A percentile compares a stretch with the other conserved stretches of the same genome.
Conservation (phyloP, 2,797 vertebrate species). For the Nasua narica region DNA sequence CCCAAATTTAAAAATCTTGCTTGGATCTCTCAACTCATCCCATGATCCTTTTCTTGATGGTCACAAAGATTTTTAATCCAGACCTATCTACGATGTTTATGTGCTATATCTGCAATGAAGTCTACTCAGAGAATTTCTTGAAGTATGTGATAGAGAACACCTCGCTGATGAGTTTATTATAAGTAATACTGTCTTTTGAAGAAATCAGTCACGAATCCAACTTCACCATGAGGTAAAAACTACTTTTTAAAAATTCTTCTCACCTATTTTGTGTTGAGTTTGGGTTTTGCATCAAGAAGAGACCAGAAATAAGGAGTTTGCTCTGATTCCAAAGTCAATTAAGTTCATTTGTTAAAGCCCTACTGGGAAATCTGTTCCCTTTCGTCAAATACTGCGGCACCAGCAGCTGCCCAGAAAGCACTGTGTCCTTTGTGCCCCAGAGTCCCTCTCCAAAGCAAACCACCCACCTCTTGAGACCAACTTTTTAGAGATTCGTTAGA, state of each 20-base stretch:
- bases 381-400: not conserved
- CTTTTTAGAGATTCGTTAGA: conserved; percentile 29
- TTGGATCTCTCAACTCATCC: not conserved
- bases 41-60: not conserved
- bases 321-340: conserved; percentile 27
- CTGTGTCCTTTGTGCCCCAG: not conserved
- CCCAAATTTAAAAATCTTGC: not conserved
- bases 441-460: not conserved
- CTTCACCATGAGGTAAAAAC: not conserved
- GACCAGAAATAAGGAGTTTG: not conserved
- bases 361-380: conserved; percentile 15
- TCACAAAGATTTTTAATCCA: not conserved
- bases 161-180: not conserved
- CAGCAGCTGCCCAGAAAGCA: conserved; percentile 3
- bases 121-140: not conserved
- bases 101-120: not conserved
- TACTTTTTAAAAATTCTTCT: not conserved
- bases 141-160: not conserved
- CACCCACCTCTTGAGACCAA: not conserved
- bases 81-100: not conserved
- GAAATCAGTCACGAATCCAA: not conserved
- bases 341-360: not conserved
- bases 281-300: not conserved
- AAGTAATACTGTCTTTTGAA: not conserved
- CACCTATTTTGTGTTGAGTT: not conserved